phyloP scores from a whole-genome alignment of 2,888 invertebrate species.

The Trichogramma dendrolimi region DNA sequence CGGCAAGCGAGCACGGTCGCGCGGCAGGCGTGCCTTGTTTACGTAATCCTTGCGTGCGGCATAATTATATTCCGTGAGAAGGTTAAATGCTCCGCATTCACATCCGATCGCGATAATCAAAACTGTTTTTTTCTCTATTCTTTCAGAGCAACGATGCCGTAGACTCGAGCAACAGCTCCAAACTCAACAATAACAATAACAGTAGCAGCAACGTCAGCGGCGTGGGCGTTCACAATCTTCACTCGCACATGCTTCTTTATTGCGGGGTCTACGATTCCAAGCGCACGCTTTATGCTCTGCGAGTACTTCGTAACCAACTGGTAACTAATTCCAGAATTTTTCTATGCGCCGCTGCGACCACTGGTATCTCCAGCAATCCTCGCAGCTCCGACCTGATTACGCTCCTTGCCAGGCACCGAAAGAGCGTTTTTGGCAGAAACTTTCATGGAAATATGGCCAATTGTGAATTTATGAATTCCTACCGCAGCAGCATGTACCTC shows the following conservation, averaged over 20 bases:
- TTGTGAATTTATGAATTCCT: conserved; percentile 65
- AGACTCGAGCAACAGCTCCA: too few relatives aligned
- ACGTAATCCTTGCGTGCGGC: too few relatives aligned
- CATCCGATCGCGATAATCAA: too few relatives aligned
- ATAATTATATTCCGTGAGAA: too few relatives aligned
- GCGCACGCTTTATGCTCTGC: conserved; percentile 69
- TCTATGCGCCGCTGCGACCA: conserved; percentile 72
- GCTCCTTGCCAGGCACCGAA: conserved; percentile 70
- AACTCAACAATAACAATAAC: too few relatives aligned
- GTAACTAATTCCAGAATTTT: conserved; percentile 68
- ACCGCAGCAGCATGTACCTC: conserved; percentile 74
- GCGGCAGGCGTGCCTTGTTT: too few relatives aligned
- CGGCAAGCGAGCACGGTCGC: too few relatives aligned
- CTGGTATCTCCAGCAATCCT: conserved; percentile 61
- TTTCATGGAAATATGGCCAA: conserved; percentile 61
- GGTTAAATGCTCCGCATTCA: too few relatives aligned
- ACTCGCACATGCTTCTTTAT: conserved; percentile 80
- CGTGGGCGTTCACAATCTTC: conserved; percentile 66
- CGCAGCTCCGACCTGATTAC: conserved; percentile 58
- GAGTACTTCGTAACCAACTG: conserved; percentile 70
- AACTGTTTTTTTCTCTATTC: too few relatives aligned
- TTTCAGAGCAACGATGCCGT: too few relatives aligned
- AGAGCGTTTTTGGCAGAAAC: conserved; percentile 70
- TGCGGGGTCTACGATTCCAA: conserved; percentile 74
- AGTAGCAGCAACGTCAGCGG: conserved; percentile 31